phyloP scores from a whole-genome alignment of 2,113 vertebrate genomes.

The Tautogolabrus adspersus region DNA sequence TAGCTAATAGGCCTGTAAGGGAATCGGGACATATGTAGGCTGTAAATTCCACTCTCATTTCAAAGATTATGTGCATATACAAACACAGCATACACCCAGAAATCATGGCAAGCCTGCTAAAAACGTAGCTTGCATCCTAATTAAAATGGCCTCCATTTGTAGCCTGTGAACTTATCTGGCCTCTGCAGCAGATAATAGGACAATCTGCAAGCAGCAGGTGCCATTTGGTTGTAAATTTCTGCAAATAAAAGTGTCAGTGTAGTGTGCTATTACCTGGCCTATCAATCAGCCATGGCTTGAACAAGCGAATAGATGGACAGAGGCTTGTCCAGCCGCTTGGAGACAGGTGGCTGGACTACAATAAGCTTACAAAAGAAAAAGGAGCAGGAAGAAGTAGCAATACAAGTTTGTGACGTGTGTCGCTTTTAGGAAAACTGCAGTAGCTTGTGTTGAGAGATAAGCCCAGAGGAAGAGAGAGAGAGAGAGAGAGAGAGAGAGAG shows the following conservation, averaged over 20 bases:
- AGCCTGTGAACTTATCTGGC: conserved; percentile 20
- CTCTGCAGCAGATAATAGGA: conserved; percentile 23
- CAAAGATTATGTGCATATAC: not conserved
- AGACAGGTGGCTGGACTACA: conserved; percentile 15
- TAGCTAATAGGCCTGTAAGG: conserved; percentile 56
- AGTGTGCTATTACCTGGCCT: conserved; percentile 28
- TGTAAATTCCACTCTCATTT: conserved; percentile 46
- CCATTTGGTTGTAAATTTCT: conserved; percentile 52
- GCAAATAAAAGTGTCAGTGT: conserved; percentile 50
- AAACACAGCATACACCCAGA: not conserved
- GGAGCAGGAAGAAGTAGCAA: not conserved
- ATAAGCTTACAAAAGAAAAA: not conserved
- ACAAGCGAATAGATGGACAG: conserved; percentile 6
- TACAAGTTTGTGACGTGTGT: not conserved
- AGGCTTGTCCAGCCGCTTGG: conserved; percentile 8
- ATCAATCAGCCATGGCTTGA: conserved; percentile 58
- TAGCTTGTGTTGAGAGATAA: not conserved
- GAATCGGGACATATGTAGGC: conserved; percentile 48
- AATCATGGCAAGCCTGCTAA: not conserved
- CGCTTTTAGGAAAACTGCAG: not conserved
- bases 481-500: not conserved
- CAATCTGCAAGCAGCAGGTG: conserved; percentile 63
- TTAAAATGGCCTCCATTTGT: conserved; percentile 18
- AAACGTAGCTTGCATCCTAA: conserved; percentile 1
- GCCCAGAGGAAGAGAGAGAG: not conserved